Evolutionary conservation across 2,888 invertebrate genomes (phyloP).

Genomic region (Plebejus anna): DNA sequence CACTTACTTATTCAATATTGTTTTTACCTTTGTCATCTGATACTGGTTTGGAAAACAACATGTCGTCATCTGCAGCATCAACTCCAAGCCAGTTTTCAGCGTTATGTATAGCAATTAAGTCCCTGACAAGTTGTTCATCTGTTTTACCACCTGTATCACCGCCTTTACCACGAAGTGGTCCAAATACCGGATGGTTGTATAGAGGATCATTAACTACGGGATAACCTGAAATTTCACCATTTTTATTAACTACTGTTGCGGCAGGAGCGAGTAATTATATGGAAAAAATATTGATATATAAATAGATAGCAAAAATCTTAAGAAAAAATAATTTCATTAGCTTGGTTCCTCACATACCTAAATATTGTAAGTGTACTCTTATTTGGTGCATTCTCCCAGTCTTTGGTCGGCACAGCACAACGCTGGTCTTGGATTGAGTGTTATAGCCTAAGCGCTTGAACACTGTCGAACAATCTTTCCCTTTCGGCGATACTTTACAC

Average conservation of each 20-base stretch:
- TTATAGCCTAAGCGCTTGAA: slow-evolving; percentile 95
- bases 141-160: slow-evolving; percentile 93
- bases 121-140: slow-evolving; percentile 92
- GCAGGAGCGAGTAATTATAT: too few species aligned
- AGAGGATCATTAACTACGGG: slow-evolving; percentile 98
- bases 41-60: slow-evolving; percentile 88
- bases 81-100: slow-evolving; percentile 96
- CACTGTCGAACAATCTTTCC: slow-evolving; percentile 94
- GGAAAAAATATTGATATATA: too few species aligned
- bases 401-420: slow-evolving; percentile 95
- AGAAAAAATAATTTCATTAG: too few species aligned
- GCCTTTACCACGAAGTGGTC: slow-evolving; percentile 93
- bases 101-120: slow-evolving; percentile 95
- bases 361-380: slow-evolving; percentile 97
- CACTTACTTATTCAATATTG: neutral
- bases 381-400: slow-evolving; percentile 99
- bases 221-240: slow-evolving; percentile 80
- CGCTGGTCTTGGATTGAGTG: slow-evolving; percentile 93
- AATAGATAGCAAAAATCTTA: too few species aligned
- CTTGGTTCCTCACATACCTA: slow-evolving; percentile 80
- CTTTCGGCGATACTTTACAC: slow-evolving; percentile 94
- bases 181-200: slow-evolving; percentile 98
- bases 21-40: slow-evolving; percentile 82
- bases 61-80: slow-evolving; percentile 92
- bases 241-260: neutral